Conservation (phyloP, 2,888 invertebrate genomes). For the Linnaemya tessellans region DNA sequence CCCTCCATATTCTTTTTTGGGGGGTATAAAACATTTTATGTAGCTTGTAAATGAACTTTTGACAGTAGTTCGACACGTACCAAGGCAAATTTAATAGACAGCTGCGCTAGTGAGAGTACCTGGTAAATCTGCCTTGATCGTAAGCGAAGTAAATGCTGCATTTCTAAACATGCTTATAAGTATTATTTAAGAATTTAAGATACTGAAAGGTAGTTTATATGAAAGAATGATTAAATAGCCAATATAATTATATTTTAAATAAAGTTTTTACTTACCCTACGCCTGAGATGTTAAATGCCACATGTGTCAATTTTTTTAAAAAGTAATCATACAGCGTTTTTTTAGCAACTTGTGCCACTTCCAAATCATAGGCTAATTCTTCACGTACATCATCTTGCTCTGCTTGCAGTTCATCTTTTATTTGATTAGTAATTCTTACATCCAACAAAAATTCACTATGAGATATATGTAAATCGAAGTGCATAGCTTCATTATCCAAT, state of each 20-base stretch:
- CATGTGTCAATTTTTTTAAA: slow-evolving; percentile 87
- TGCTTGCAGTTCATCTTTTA: slow-evolving; percentile 85
- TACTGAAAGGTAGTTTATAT: no score
- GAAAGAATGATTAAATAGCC: no score
- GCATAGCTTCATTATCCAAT: slow-evolving; percentile 85
- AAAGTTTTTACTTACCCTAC: slow-evolving; percentile 83
- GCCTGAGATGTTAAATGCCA: slow-evolving; percentile 86
- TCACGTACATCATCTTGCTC: slow-evolving; percentile 86
- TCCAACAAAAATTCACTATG: slow-evolving; percentile 88
- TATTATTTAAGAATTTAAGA: no score
- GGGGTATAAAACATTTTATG: no score
- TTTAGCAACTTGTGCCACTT: slow-evolving; percentile 87
- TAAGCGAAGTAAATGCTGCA: no score
- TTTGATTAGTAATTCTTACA: slow-evolving; percentile 86
- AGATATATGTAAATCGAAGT: slow-evolving; percentile 85
- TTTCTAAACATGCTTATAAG: no score
- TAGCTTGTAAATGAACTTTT: no score
- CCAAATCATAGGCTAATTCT: slow-evolving; percentile 88
- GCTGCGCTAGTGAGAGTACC: no score
- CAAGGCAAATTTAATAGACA: no score
- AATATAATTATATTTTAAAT: not conserved
- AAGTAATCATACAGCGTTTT: slow-evolving; percentile 87
- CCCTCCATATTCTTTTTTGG: no score
- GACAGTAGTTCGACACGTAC: no score
- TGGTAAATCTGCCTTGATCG: no score